A percentile compares a stretch with the other conserved stretches of the same genome.
Evolutionary conservation across 2,797 vertebrate species (phyloP).

Genomic region (Bradypodion ventrale): DNA sequence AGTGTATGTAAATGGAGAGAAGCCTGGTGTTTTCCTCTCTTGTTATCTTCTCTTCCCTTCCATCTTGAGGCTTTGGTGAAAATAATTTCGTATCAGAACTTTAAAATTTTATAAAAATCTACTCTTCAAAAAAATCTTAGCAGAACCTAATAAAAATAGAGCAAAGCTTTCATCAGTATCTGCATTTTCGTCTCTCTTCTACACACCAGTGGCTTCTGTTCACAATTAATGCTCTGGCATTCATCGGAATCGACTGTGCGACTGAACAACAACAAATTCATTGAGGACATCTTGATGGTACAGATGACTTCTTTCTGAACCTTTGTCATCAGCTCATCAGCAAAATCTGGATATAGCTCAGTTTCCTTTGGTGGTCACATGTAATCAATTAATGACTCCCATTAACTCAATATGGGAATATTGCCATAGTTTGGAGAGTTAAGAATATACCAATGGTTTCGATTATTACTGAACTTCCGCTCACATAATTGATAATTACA

Average conservation of each 20-base stretch:
- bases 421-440: conserved; percentile 47
- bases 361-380: conserved; percentile 36
- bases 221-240: background rate
- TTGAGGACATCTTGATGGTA: background rate
- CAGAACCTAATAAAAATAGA: background rate
- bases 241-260: no score
- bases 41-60: background rate
- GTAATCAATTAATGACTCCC: conserved; percentile 38
- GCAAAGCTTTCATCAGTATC: background rate
- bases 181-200: background rate
- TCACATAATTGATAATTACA: conserved; percentile 62
- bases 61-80: background rate
- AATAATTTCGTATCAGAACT: no score
- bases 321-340: conserved; percentile 15
- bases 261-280: no score
- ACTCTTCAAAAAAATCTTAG: background rate
- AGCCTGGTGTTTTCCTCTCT: background rate
- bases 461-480: conserved; percentile 71
- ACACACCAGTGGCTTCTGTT: conserved; percentile 1
- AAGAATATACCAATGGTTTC: conserved; percentile 61
- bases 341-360: conserved; percentile 28
- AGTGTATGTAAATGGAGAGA: background rate
- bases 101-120: background rate
- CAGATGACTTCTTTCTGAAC: conserved; percentile 15
- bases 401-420: conserved; percentile 46